phyloP scores from a whole-genome alignment of 1,140 invertebrate species.

The Eumeta japonica region DNA sequence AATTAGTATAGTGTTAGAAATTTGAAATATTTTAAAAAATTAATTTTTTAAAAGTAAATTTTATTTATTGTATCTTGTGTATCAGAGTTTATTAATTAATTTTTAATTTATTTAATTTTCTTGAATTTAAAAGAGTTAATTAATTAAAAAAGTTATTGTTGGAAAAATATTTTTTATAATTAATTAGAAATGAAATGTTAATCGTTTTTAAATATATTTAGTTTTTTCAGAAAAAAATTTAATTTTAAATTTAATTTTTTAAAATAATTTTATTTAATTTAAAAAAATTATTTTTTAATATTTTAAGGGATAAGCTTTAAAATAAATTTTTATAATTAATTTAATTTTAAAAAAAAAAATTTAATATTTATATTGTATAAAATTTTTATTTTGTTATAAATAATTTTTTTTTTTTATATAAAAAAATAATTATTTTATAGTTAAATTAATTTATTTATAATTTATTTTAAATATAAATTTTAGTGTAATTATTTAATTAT shows the following conservation, averaged over 20 bases:
- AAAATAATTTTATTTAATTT: slow-evolving; percentile 17
- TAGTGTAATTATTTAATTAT: no score
- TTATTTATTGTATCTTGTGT: slow-evolving; percentile 65
- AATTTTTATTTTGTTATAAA: slow-evolving; percentile 19
- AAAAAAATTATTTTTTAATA: slow-evolving; percentile 17
- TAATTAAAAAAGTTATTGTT: no score
- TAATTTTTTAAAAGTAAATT: slow-evolving; percentile 49
- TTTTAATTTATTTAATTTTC: slow-evolving; percentile 45
- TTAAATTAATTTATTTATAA: slow-evolving; percentile 30
- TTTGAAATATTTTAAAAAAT: slow-evolving; percentile 43
- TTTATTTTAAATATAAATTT: slow-evolving; percentile 41
- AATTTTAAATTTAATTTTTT: slow-evolving; percentile 51
- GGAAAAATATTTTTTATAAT: no score
- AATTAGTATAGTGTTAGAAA: slow-evolving; percentile 56
- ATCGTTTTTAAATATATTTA: slow-evolving; percentile 12
- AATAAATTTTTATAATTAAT: slow-evolving; percentile 21
- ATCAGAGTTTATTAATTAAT: slow-evolving; percentile 63
- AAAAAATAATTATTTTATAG: slow-evolving; percentile 29
- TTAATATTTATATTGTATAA: slow-evolving; percentile 29
- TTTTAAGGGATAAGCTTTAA: slow-evolving; percentile 29
- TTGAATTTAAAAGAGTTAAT: slow-evolving; percentile 59
- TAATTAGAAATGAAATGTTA: slow-evolving; percentile 24
- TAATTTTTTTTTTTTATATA: slow-evolving; percentile 40
- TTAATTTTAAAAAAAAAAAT: slow-evolving; percentile 40
- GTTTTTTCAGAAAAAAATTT: slow-evolving; percentile 16